Evolutionary conservation across 2,888 invertebrate genomes (phyloP).

Genomic region (Rhagium mordax): DNA sequence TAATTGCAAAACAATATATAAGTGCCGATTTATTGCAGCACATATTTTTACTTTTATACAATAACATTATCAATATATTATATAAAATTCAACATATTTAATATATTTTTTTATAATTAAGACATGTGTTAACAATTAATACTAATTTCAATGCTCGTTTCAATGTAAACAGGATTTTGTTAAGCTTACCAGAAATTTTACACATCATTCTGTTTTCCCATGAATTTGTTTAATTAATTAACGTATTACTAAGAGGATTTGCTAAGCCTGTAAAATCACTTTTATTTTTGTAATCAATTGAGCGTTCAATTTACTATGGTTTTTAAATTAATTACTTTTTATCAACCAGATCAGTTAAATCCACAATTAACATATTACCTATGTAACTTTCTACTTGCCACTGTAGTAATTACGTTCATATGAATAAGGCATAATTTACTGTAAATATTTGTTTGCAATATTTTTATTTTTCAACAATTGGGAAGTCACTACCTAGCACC

Average conservation of each 20-base stretch:
- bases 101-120: too few species aligned
- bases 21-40: background rate
- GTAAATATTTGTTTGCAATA: background rate
- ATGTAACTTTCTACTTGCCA: background rate
- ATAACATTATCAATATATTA: too few species aligned
- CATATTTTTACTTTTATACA: background rate
- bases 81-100: too few species aligned
- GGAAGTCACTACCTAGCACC: background rate
- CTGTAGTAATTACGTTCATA: background rate
- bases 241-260: background rate
- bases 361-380: background rate
- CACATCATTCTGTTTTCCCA: background rate
- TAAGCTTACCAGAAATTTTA: background rate
- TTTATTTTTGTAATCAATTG: background rate
- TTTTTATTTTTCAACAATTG: background rate
- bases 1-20: background rate
- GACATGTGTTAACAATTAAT: too few species aligned
- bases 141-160: background rate
- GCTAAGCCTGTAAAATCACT: background rate
- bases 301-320: constrained; percentile 3
- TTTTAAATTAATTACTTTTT: background rate
- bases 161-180: constrained; percentile 3
- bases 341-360: background rate
- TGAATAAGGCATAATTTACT: background rate
- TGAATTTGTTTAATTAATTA: background rate